Evolutionary conservation across 2,888 invertebrate species (phyloP).

Genomic region (Dioctria linearis): DNA sequence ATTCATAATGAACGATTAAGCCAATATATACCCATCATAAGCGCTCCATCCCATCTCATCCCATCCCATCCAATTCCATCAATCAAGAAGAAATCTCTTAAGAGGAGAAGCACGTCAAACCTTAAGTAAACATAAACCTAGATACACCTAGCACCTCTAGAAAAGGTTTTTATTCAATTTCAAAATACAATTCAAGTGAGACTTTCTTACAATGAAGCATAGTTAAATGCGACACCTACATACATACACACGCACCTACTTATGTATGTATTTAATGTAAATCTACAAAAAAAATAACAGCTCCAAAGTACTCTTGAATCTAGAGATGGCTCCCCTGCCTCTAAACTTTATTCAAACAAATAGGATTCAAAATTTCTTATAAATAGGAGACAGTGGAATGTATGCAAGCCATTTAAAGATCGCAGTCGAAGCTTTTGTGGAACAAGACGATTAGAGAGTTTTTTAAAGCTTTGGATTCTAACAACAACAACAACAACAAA

Average conservation of each 20-base stretch:
- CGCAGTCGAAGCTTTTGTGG: background rate
- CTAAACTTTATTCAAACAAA: background rate
- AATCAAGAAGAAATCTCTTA: background rate
- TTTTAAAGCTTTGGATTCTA: background rate
- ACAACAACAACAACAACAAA: too few relatives aligned
- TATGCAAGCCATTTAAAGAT: background rate
- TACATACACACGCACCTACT: background rate
- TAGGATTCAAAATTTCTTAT: constrained; percentile 6
- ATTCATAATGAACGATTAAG: background rate
- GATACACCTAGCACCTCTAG: background rate
- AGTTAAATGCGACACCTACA: background rate
- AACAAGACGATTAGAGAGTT: background rate
- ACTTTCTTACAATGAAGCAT: too few relatives aligned
- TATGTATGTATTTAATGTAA: too few relatives aligned
- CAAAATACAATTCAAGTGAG: background rate
- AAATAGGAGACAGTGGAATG: constrained; percentile 14
- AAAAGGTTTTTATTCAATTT: background rate
- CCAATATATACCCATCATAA: background rate
- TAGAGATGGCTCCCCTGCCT: background rate
- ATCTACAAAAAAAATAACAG: background rate
- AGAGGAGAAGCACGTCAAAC: background rate
- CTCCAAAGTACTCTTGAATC: background rate
- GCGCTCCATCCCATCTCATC: background rate
- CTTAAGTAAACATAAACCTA: background rate
- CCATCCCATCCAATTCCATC: background rate